phyloP scores from a whole-genome alignment of 2,888 invertebrate genomes.

The Oxytorus armatus region DNA sequence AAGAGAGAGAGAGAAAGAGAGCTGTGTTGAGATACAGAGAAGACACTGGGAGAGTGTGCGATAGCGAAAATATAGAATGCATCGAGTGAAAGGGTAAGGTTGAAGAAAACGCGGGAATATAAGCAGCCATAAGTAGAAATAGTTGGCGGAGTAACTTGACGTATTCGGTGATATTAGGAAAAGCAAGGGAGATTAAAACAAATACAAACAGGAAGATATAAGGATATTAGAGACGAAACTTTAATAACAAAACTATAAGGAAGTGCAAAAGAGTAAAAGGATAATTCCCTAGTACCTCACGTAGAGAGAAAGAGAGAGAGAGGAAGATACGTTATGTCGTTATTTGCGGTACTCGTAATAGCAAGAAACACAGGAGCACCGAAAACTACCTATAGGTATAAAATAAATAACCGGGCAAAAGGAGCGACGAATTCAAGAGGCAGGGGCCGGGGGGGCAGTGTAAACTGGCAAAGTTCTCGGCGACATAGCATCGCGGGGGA shows the following conservation, averaged over 20 bases:
- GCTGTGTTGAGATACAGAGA: slow-evolving; percentile 25
- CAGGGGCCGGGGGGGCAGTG: too few species aligned
- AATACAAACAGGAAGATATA: slow-evolving; percentile 36
- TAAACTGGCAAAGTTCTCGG: too few species aligned
- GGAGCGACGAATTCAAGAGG: slow-evolving; percentile 65
- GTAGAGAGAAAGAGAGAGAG: not conserved
- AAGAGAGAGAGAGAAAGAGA: slow-evolving; percentile 37
- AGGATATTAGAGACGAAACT: slow-evolving; percentile 39
- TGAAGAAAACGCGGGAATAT: slow-evolving; percentile 61
- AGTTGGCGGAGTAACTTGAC: slow-evolving; percentile 29
- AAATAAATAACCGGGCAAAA: slow-evolving; percentile 46
- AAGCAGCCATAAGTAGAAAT: slow-evolving; percentile 10
- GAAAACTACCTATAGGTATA: slow-evolving; percentile 44
- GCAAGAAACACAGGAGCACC: slow-evolving; percentile 46
- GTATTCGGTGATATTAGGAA: slow-evolving; percentile 44
- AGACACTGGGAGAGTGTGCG: slow-evolving; percentile 35
- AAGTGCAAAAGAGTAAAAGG: slow-evolving; percentile 64
- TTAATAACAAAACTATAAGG: slow-evolving; percentile 47
- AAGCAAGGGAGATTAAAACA: slow-evolving; percentile 26
- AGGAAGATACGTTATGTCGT: slow-evolving; percentile 32
- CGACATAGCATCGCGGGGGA: too few species aligned
- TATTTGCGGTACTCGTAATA: slow-evolving; percentile 55
- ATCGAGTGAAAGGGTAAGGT: slow-evolving; percentile 70
- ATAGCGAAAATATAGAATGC: slow-evolving; percentile 60
- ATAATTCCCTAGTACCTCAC: slow-evolving; percentile 50